Base-by-base conservation (phyloP, 2,113 vertebrate genomes). In the Chrysemys picta region DNA sequence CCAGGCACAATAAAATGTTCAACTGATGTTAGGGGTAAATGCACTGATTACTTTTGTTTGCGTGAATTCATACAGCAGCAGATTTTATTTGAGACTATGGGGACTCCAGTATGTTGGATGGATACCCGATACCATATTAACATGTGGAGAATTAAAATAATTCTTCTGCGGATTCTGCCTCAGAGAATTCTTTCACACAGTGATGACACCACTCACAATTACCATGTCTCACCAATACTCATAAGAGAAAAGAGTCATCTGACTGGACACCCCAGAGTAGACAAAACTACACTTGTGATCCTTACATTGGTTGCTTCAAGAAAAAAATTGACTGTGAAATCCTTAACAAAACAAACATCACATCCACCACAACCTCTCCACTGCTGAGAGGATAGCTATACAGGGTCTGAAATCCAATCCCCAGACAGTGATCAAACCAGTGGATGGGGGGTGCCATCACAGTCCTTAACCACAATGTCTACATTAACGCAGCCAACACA, bases 11-110 rank as follows among this genome's bases (percentile, higher is more conserved):
- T 2, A 95, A 93, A 93, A 49, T 57, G 12, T 87, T 92, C 59
- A 57, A 76, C 72, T 95, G 45, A 91, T 76, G 42, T 82, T 80
- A 85, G 84, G 47, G 42, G 85, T 85, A 59, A 95, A 93, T 69
- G 42, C 45, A 38, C 50, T 87, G 84, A 57, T 35, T 86, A 52
- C 76, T 95, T 96, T 96, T 97, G 85, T 96, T 98, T 94, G 84
- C 76, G 96, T 42, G 91, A 89, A 97, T 94, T 69, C 75, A 88
- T 56, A 59, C 19, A 76, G 82, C 79, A 94, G 53, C 35, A 5
- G 12, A 54, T 96, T 88, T 75, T 45, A 54, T 93, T 93, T 45
- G 42, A 4, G 1, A 49, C 47, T 88, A 50, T 6, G 19, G 84
- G 87, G 93, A 38, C 45, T 88, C 56, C 12, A 19, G 52, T 80